Percentiles rank a stretch among this genome's conserved stretches.
These are phyloP conservation scores for Megalonaias nervosa DNA, from an alignment of 1,140 invertebrate genomes.

Conservation along the genomic window DNA sequence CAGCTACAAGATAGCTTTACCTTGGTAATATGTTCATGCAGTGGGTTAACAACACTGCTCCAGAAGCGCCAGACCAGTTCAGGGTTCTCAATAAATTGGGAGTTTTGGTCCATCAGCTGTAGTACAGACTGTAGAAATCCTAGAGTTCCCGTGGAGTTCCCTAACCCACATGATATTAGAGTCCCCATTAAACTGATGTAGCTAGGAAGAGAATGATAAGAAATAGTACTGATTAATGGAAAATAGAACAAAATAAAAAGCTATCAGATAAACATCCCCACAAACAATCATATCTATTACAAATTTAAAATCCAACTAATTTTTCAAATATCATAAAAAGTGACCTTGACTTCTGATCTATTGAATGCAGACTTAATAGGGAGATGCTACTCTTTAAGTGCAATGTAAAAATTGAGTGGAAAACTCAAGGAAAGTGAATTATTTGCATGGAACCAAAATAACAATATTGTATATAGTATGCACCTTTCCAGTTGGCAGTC, in stretches of 20 bases:
- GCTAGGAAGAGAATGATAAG: conserved; percentile 28
- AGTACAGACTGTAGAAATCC: conserved; percentile 58
- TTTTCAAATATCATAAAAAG: no score
- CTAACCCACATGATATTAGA: conserved; percentile 50
- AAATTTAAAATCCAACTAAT: neutral
- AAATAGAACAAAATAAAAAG: neutral
- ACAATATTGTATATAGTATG: no score
- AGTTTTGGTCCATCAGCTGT: conserved; percentile 48
- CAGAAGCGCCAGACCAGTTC: conserved; percentile 61
- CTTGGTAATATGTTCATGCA: conserved; percentile 53
- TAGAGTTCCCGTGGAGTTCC: conserved; percentile 44
- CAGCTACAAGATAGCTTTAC: conserved; percentile 22
- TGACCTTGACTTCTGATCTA: neutral
- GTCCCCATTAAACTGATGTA: conserved; percentile 52
- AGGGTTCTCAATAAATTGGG: conserved; percentile 34
- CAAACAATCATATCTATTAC: neutral
- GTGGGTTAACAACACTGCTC: conserved; percentile 48
- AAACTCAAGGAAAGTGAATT: no score
- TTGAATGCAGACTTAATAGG: neutral
- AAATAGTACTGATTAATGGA: neutral
- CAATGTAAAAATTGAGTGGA: no score
- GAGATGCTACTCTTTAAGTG: no score
- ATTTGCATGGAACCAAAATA: no score
- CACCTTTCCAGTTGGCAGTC: no score
- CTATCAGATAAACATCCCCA: neutral